Conservation (phyloP, 2,113 vertebrate species). For the Epinephelus moara region DNA sequence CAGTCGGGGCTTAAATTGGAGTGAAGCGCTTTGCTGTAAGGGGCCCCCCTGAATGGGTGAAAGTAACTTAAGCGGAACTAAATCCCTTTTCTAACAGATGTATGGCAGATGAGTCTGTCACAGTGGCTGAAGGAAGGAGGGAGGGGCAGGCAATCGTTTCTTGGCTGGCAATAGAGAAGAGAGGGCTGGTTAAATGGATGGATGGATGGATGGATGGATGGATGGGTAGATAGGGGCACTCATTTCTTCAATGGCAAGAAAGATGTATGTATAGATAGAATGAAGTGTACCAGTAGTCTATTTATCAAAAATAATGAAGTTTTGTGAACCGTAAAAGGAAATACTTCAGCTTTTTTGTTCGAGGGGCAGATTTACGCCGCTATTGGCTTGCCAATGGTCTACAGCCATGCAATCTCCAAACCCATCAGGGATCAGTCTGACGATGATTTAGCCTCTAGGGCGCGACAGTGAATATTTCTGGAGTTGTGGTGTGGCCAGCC, state of each 20-base stretch:
- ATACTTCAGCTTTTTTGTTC: not conserved
- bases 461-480: no score
- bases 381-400: not conserved
- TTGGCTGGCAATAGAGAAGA: conserved; percentile 24
- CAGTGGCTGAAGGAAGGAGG: conserved; percentile 61
- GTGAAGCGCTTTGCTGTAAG: conserved; percentile 47
- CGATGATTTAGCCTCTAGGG: no score
- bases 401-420: no score
- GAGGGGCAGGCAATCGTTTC: conserved; percentile 15
- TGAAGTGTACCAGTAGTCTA: not conserved
- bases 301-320: not conserved
- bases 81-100: conserved; percentile 81
- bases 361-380: not conserved
- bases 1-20: conserved; percentile 61
- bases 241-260: not conserved
- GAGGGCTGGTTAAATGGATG: conserved; percentile 29
- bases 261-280: not conserved
- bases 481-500: no score
- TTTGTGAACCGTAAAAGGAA: not conserved
- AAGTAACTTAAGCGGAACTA: conserved; percentile 79
- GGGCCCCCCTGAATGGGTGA: conserved; percentile 53
- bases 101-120: conserved; percentile 78
- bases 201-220: not conserved
- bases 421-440: no score
- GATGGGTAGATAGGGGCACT: conserved; percentile 3